Percentiles rank a stretch among this genome's conserved stretches.
These are phyloP conservation scores for Hydraecia micacea DNA, from an alignment of 2,888 invertebrate species.

Conservation along the genomic window DNA sequence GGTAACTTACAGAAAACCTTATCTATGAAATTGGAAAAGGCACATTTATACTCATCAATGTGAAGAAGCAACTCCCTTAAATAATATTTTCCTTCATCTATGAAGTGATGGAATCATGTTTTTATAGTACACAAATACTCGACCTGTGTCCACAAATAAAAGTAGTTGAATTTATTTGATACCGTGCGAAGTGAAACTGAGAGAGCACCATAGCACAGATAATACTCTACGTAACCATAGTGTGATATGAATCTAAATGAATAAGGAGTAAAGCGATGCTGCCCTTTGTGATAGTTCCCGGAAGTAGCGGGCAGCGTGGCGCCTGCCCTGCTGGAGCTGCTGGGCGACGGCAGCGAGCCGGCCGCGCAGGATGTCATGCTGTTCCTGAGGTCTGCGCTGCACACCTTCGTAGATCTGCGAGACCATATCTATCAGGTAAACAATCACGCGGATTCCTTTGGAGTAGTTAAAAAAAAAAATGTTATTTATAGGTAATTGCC, in stretches of 20 bases:
- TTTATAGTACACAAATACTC: not conserved
- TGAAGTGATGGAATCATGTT: too few relatives aligned
- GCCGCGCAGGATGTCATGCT: conserved; percentile 98
- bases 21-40: not conserved
- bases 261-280: not conserved
- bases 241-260: not conserved
- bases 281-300: conserved; percentile 91
- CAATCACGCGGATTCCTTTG: not conserved
- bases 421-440: conserved; percentile 94
- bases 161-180: not conserved
- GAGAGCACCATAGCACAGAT: not conserved
- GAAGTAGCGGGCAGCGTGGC: conserved; percentile 98
- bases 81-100: not conserved
- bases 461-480: not conserved
- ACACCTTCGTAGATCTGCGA: conserved; percentile 95
- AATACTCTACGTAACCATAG: not conserved
- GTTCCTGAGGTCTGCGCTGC: conserved; percentile 98
- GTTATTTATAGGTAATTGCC: too few relatives aligned
- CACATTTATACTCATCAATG: too few relatives aligned
- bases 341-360: conserved; percentile 96
- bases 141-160: not conserved
- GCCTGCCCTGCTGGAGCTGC: conserved; percentile 98
- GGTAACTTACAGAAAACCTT: not conserved
- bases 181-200: not conserved
- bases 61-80: not conserved